Base-by-base conservation (phyloP, 2,888 invertebrate genomes). In the Drosophila siamana region DNA sequence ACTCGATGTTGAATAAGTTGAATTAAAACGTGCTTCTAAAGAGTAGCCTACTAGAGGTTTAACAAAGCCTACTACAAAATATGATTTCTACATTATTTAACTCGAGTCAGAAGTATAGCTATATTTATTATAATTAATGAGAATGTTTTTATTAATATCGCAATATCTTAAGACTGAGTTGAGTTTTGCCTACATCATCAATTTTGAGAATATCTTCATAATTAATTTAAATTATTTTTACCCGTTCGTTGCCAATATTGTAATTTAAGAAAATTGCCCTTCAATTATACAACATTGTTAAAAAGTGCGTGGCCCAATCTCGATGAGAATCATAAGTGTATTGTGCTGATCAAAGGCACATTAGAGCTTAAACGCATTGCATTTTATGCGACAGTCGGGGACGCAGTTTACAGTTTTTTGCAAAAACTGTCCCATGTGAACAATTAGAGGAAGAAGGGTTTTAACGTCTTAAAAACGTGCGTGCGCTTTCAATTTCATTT, bases 401-500 rank as follows among this genome's bases (percentile, higher is more conserved):
- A 5, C 6, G 1, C 26, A 33, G 16, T 40, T 72, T 54, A 56
- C 47, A 73, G 52, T 66, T 43, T 43, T 55, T 41, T 40, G 13
- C 26, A n/a, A 60, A 71, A 85, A 69, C 50, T 70, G 80, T 83
- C 82, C 82, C 88, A 69, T 71, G 82, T 75, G 88, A 16, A 71
- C 73, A 86, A 83, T 83, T 83, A 83, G 80, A 70, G 88, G 44
- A 60, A 43, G 55, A 87, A 69, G 82, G 83, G 73, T 69, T 82
- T 78, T 66, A 73, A 75, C 63, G 51, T 67, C 82, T 57, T 78
- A 71, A 73, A 69, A 83, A 83, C 82, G 82, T 83, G 83, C 88
- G 76, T 83, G 64, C 61, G 88, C 86, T 83, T 86, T 88, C 83
- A 83, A 88, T 88, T 83, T 79, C 83, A 69, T 83, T 83, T 68